Base-by-base conservation (phyloP, 1,140 invertebrate genomes). In the Harlomillsia oculata region DNA sequence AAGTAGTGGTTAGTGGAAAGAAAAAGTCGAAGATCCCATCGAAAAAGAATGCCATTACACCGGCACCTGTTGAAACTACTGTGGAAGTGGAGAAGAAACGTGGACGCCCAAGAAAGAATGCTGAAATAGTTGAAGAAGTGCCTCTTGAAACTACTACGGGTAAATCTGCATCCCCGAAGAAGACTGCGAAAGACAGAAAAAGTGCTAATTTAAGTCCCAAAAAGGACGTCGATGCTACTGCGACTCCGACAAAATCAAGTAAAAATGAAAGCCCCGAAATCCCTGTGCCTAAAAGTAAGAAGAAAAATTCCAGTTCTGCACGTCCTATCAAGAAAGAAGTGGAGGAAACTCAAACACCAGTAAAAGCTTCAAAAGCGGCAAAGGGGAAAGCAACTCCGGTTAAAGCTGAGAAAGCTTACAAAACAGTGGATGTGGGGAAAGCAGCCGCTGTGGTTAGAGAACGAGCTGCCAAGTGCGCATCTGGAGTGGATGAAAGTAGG, bases 401-500 rank as follows among this genome's bases (percentile, higher is more conserved):
- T 32, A 48, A 48, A 48, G 28, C 21, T 34, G 32, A 8, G 9
- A 48, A 48, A 48, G 28, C 28, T 32, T 23, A 37, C 45, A 25
- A 44, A 49, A 37, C 6, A 18, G 37, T 53, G 20, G 56, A 65
- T 44, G 60, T 49, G 14, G 56, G 50, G 16, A 65, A 62, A 55
- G 59, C 62, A 13, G 63, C 59, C 0, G 56, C 57, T 25, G 23
- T 62, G 2, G 56, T 65, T 4, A 65, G 56, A 45, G 63, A 65
- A 45, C 34, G 63, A 46, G 53, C 63, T 9, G 56, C 39, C 2
- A 61, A 61, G 40, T 37, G 56, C 25, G 51, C 55, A 21, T 23
- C 18, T 30, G 51, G 28, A 16, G 8, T 44, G 37, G 37, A 34
- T 25, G 25, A 26, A 40, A 14, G 21, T 3, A 28, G 51, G 21